phyloP scores from a whole-genome alignment of 1,140 invertebrate genomes.

The Magallana ariakensis region DNA sequence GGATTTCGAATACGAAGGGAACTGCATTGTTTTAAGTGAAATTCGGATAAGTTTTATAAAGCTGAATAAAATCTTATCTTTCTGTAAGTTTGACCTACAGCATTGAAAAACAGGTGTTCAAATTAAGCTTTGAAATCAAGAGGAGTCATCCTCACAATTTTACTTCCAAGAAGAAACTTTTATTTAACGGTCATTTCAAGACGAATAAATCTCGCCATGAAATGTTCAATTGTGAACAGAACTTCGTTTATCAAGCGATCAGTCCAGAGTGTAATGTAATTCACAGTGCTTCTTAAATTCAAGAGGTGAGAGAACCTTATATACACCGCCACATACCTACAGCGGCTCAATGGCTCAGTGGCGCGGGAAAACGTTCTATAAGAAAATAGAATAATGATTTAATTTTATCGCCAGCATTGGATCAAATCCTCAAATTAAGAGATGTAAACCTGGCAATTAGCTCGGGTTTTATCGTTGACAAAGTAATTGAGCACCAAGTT shows the following conservation, averaged over 20 bases:
- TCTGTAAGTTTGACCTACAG: no score
- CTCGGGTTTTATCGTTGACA: not conserved
- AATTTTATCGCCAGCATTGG: not conserved
- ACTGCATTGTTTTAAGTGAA: no score
- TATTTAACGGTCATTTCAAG: no score
- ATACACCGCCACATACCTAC: not conserved
- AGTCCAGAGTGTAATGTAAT: not conserved
- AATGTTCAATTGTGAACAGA: not conserved
- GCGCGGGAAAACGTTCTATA: not conserved
- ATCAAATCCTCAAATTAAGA: not conserved
- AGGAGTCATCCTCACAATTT: no score
- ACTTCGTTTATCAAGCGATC: not conserved
- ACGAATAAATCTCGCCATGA: not conserved
- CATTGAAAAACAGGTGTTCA: no score
- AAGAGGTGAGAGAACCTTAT: not conserved
- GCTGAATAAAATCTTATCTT: no score
- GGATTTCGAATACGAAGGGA: no score
- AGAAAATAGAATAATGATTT: constrained; percentile 15
- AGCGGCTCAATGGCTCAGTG: not conserved
- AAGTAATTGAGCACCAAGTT: not conserved
- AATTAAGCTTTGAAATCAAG: no score
- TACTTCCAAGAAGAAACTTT: no score
- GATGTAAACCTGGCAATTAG: constrained; percentile 1
- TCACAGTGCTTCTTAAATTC: constrained; percentile 1
- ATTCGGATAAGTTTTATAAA: no score